Evolutionary conservation across 37 sponge, comb jelly and placozoan genomes (phyloP).

Genomic region (Chondrosia reniformis): DNA sequence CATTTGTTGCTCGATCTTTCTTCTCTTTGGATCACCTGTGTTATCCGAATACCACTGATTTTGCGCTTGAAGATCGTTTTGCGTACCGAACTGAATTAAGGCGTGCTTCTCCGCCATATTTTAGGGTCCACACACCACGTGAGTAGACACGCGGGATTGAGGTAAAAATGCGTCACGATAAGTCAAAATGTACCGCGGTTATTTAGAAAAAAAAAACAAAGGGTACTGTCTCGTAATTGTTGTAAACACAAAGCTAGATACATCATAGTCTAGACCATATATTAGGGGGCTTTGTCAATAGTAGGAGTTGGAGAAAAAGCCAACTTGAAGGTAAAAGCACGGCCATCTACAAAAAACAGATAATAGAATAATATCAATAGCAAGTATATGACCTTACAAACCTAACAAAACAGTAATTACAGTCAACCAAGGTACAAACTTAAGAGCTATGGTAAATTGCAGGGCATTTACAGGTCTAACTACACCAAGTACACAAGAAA

Average conservation of each 20-base stretch:
- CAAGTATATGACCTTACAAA: background rate
- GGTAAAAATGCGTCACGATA: too few relatives aligned
- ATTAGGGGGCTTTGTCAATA: background rate
- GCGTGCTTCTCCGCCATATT: too few relatives aligned
- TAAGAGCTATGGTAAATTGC: background rate
- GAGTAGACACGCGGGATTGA: too few relatives aligned
- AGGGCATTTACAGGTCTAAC: background rate
- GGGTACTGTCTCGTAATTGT: too few relatives aligned
- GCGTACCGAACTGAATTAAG: too few relatives aligned
- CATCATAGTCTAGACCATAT: background rate
- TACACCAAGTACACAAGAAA: too few relatives aligned
- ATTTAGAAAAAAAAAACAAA: too few relatives aligned
- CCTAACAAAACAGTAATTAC: too few relatives aligned
- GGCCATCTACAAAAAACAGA: slow-evolving; percentile 41
- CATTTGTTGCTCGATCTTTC: slow-evolving; percentile 74
- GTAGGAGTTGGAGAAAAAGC: slow-evolving; percentile 64
- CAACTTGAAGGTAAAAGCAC: slow-evolving; percentile 90
- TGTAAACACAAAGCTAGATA: background rate
- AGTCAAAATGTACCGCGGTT: too few relatives aligned
- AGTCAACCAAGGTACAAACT: too few relatives aligned
- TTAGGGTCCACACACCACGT: too few relatives aligned
- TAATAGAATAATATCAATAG: background rate
- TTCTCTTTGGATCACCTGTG: slow-evolving; percentile 57
- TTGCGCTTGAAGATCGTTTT: too few relatives aligned
- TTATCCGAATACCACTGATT: slow-evolving; percentile 21